Evolutionary conservation across 2,888 invertebrate species (phyloP), one percentile per base, ranked within the genome.

Genomic region (Oxyteleia sp.): DNA sequence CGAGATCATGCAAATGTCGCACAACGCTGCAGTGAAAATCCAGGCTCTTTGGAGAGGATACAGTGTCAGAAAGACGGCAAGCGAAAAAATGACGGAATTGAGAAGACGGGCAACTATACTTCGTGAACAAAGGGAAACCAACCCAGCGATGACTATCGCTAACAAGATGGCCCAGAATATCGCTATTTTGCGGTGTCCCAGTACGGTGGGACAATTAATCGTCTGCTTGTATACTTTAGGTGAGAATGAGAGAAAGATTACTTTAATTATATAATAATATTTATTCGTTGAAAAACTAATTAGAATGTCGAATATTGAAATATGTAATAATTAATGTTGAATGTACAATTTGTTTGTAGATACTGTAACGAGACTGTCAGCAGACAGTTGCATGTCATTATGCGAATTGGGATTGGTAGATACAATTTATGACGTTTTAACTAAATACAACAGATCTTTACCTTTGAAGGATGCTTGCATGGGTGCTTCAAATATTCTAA

Each of bases 21-120:
- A 1, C 2, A 4, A 32, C 10, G 96, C 96, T 3, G 96, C 95
- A 10, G 94, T 94, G 1, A 94, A 94, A 88, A 96, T 96, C 88
- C 96, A 96, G 94, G 95, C 94, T 16, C n/a, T 51, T n/a, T 94
- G 94, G 94, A 92, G 92, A 86, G 94, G 94, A 7, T 91, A 92
- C 82, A 87, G 69, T 43, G 84, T 90, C 18, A 90, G 94, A 20
- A 88, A 87, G 80, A 53, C 51, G 7, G 85, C 91, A 75, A 85
- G 87, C 29, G 74, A 86, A 3, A 85, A 87, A 69, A 81, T 93
- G 85, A 72, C 64, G 13, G 79, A 87, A 53, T 86, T 94, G 11
- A 88, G 93, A 20, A 82, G 92, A 84, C 89, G 92, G 57, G 90
- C 89, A 0, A 85, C 87, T n/a, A n/a, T n/a, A n/a, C n/a, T n/a